Base-by-base conservation (phyloP, 2,113 vertebrate genomes). In the Semicossyphus pulcher region DNA sequence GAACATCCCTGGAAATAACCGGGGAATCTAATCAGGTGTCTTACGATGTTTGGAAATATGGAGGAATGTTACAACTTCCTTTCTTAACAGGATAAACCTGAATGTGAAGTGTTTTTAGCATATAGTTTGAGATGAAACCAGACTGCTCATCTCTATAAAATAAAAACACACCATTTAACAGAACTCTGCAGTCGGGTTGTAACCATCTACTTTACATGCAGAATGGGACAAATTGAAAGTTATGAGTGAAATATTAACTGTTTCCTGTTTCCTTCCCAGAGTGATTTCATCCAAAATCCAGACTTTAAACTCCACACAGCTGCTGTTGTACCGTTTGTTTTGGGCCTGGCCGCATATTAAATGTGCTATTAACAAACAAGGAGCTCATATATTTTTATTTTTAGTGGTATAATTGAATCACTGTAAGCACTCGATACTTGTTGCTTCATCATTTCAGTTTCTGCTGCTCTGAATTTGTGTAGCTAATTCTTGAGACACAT, bases 1-100 rank as follows among this genome's bases (percentile, higher is more conserved):
- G 78, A 67, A 23, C n/a, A 5, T 42, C 61, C 56, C 53, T 65
- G 56, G 59, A 52, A 63, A 66, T 31, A 58, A 2, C 15, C 41
- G 9, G 16, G 18, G 7, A 44, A 44, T 18, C 41, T 44, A 18
- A 44, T 44, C n/a, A 44, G 41, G 41, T 44, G 18, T 49, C 48
- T 37, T 34, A 23, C 10, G 4, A 68, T 15, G 9, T 44, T 10
- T 21, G 49, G 37, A 31, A 36, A 39, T 63, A 37, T 28, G 0
- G 1, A 63, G 5, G 34, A 56, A 15, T 60, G 29, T 59, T 41
- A 34, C 26, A 48, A 20, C n/a, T 15, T 26, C 2, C 6, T 20
- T 21, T 32, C 10, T 8, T 25, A 3, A 16, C 37, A 47, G 28
- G 41, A 56, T 42, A 16, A n/a, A n/a, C 32, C 2, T 9, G 6